phyloP scores from a whole-genome alignment of 2,888 invertebrate species.

The Macaria liturata region DNA sequence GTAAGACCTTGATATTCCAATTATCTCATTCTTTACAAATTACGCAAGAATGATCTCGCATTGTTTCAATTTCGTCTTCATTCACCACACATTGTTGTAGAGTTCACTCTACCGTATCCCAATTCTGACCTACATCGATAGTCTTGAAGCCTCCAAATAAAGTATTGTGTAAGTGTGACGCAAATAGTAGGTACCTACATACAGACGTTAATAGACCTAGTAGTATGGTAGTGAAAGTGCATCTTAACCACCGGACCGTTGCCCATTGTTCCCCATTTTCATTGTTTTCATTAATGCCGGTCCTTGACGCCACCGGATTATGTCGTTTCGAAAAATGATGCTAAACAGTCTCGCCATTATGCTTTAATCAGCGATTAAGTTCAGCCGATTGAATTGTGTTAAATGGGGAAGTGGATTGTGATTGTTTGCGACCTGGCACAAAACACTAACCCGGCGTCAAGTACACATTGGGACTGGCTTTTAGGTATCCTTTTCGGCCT shows the following conservation, averaged over 20 bases:
- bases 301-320: conserved; percentile 67
- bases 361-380: conserved; percentile 17
- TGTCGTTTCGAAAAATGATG: conserved; percentile 24
- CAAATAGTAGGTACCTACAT: conserved; percentile 47
- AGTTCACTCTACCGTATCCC: conserved; percentile 39
- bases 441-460: not conserved
- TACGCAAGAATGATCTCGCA: conserved; percentile 33
- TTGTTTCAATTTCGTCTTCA: conserved; percentile 28
- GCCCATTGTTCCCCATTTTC: conserved; percentile 70
- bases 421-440: no score
- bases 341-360: conserved; percentile 11
- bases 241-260: conserved; percentile 67
- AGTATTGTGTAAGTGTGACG: conserved; percentile 66
- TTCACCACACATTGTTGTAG: conserved; percentile 18
- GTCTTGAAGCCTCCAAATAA: conserved; percentile 41
- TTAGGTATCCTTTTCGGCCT: no score
- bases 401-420: conserved; percentile 6
- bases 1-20: conserved; percentile 30
- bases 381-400: conserved; percentile 3
- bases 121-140: conserved; percentile 50
- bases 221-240: conserved; percentile 79
- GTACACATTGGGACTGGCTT: not conserved
- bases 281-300: conserved; percentile 70
- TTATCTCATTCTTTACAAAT: conserved; percentile 31
- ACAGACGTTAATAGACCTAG: conserved; percentile 60